phyloP scores from a whole-genome alignment of 2,888 invertebrate genomes.

The Mesochorus sp. region DNA sequence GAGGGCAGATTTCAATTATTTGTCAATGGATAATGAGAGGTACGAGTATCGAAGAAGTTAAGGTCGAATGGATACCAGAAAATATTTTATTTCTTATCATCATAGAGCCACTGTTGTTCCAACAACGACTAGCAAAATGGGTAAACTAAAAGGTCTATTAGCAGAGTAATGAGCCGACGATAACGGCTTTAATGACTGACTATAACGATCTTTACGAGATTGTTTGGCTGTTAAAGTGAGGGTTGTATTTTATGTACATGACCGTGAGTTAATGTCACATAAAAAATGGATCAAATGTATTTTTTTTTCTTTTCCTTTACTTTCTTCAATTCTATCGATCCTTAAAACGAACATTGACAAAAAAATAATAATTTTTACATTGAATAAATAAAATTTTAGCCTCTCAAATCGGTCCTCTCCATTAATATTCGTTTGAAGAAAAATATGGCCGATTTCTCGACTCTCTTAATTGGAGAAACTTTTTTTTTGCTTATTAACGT shows the following conservation, averaged over 20 bases:
- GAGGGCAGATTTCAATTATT: slow-evolving; percentile 32
- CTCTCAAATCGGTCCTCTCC: too few species aligned
- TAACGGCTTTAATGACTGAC: slow-evolving; percentile 63
- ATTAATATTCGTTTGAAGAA: too few species aligned
- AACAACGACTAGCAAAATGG: slow-evolving; percentile 28
- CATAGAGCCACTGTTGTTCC: slow-evolving; percentile 1
- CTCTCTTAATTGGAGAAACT: too few species aligned
- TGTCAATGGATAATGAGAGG: not conserved
- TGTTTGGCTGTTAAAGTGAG: slow-evolving; percentile 5
- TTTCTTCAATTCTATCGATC: not conserved
- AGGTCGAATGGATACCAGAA: slow-evolving; percentile 11
- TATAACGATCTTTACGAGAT: slow-evolving; percentile 35
- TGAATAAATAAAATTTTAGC: too few species aligned
- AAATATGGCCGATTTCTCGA: too few species aligned
- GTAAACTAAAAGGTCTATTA: slow-evolving; percentile 72
- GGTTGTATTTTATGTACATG: not conserved
- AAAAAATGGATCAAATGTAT: not conserved
- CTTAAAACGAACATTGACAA: not conserved
- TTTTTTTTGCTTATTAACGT: too few species aligned
- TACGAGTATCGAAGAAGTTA: slow-evolving; percentile 2
- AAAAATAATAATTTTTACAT: too few species aligned
- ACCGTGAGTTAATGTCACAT: not conserved
- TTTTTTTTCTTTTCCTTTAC: not conserved
- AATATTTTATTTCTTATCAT: slow-evolving; percentile 20
- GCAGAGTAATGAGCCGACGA: slow-evolving; percentile 70